Evolutionary conservation across 37 sponge, comb jelly and placozoan species (phyloP).

Genomic region (Oscarella lobularis): DNA sequence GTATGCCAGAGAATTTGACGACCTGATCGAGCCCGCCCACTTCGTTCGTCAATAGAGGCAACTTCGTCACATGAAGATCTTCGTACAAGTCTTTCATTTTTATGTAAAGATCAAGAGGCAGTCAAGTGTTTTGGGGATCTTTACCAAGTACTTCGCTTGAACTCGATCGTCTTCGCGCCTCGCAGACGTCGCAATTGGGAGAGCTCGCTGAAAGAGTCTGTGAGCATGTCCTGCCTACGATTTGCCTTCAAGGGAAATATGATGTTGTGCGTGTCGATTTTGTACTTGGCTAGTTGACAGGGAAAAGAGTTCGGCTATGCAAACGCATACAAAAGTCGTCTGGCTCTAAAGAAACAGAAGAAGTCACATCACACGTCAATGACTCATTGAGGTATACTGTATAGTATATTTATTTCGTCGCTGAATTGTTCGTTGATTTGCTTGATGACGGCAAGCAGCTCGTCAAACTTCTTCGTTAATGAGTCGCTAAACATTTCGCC

Average conservation of each 20-base stretch:
- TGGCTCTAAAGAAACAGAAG: constrained; percentile 38
- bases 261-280: constrained; percentile 91
- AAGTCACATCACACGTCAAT: not conserved
- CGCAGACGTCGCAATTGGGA: too few relatives aligned
- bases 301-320: constrained; percentile 96
- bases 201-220: too few relatives aligned
- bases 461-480: constrained; percentile 5
- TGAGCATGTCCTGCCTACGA: too few relatives aligned
- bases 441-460: constrained; percentile 64
- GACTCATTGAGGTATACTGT: constrained; percentile 31
- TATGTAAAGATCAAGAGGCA: too few relatives aligned
- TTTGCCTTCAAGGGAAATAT: too few relatives aligned
- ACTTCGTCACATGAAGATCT: constrained; percentile 86
- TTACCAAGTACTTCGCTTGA: constrained; percentile 91
- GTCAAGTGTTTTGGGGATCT: too few relatives aligned
- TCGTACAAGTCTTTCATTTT: constrained; percentile 92
- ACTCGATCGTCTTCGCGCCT: too few relatives aligned
- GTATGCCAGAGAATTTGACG: constrained; percentile 28
- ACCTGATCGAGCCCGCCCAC: constrained; percentile 74
- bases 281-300: constrained; percentile 73
- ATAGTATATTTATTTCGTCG: too few relatives aligned
- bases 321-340: constrained; percentile 95
- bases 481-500: not conserved
- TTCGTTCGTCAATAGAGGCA: constrained; percentile 78
- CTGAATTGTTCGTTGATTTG: constrained; percentile 72